Conservation (phyloP, 2,113 vertebrate species). For the Haemorhous mexicanus region DNA sequence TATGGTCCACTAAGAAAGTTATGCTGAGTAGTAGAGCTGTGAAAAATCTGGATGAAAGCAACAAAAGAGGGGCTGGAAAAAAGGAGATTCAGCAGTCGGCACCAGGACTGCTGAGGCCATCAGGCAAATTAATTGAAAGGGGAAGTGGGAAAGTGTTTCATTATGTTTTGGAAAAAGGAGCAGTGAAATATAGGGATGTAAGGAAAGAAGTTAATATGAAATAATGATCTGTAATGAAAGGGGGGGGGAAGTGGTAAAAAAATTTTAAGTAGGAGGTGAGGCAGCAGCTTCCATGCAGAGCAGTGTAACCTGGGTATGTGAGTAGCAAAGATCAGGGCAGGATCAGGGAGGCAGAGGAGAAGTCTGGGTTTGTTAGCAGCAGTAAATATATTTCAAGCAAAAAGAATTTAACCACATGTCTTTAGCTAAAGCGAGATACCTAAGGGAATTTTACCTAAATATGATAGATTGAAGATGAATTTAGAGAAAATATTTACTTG, state of each 20-base stretch:
- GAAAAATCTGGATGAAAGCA: neutral
- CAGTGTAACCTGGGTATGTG: neutral
- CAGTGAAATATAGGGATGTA: neutral
- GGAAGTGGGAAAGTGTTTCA: neutral
- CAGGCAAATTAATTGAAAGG: neutral
- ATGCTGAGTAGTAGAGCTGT: neutral
- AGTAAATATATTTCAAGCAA: neutral
- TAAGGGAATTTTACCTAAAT: neutral
- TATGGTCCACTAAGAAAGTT: neutral
- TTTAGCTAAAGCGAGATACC: neutral
- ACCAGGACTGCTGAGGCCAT: neutral
- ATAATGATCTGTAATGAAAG: neutral
- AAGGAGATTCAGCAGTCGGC: neutral
- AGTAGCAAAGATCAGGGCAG: neutral
- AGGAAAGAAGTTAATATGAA: neutral
- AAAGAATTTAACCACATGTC: neutral
- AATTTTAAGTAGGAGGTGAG: neutral
- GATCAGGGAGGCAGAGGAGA: neutral
- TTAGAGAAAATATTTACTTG: slow-evolving; percentile 3
- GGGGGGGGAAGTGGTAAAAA: neutral
- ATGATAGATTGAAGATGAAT: neutral
- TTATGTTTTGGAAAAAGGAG: neutral
- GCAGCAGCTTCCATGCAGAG: neutral
- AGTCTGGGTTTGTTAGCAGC: neutral
- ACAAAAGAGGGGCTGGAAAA: neutral